phyloP scores from a whole-genome alignment of 2,113 vertebrate genomes.

The Burhinus bistriatus region DNA sequence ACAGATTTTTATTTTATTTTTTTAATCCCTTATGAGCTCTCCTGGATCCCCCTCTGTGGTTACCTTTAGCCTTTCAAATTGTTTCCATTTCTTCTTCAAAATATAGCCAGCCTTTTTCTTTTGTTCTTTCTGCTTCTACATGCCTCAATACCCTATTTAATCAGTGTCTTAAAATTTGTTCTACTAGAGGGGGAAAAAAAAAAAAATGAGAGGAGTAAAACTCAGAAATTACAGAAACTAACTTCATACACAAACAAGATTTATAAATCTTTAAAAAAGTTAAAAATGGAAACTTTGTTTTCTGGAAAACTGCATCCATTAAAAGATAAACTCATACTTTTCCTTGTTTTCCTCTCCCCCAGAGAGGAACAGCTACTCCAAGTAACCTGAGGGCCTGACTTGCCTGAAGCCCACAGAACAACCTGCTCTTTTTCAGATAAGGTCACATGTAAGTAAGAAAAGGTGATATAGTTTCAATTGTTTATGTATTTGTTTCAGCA shows the following conservation, averaged over 20 bases:
- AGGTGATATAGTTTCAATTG: background rate
- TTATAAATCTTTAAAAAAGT: background rate
- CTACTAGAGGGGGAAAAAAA: background rate
- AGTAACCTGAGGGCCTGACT: background rate
- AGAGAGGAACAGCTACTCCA: background rate
- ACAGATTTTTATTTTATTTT: background rate
- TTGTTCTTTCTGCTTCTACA: background rate
- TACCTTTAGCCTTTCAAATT: background rate
- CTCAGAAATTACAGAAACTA: background rate
- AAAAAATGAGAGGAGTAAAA: background rate
- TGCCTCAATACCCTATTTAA: background rate
- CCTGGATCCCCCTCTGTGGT: background rate
- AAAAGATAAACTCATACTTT: background rate
- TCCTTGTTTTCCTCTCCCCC: background rate
- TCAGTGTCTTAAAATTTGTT: background rate
- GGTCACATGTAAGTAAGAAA: background rate
- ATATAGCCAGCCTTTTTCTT: background rate
- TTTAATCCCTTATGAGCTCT: background rate
- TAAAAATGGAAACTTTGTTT: background rate
- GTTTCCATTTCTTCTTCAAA: background rate
- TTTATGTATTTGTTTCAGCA: background rate
- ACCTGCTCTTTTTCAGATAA: background rate
- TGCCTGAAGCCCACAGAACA: background rate
- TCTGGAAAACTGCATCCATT: background rate
- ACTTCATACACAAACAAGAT: background rate